Percentiles rank a stretch among this genome's conserved stretches.
These are phyloP conservation scores for Acanthaster planci DNA, from an alignment of 35 echinoderm and acorn worm genomes.

Conservation along the genomic window DNA sequence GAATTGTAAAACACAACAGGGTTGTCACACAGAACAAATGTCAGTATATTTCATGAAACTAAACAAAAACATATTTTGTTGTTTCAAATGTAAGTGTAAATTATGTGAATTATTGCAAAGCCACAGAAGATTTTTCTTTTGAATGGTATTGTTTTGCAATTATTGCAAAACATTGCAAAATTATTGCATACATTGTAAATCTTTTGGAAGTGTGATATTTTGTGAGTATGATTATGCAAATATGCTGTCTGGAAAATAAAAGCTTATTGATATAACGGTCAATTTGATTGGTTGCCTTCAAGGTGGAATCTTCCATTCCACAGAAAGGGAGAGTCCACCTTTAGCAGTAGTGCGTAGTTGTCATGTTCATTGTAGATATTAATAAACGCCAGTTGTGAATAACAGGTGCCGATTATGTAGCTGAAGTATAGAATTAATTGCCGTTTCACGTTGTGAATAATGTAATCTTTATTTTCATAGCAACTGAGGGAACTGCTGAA, in stretches of 20 bases:
- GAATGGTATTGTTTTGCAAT: slow-evolving; percentile 5
- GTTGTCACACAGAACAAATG: slow-evolving; percentile 3
- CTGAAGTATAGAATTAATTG: neutral
- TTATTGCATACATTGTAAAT: slow-evolving; percentile 20
- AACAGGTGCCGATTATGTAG: slow-evolving; percentile 1
- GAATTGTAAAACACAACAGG: no score
- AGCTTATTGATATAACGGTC: neutral
- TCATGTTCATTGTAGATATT: slow-evolving; percentile 20
- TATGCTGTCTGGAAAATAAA: neutral
- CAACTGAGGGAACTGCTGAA: neutral
- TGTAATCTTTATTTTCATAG: slow-evolving; percentile 27
- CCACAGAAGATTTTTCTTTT: neutral
- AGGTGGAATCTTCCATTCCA: slow-evolving; percentile 6
- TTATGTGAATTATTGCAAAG: neutral
- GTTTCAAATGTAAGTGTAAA: slow-evolving; percentile 5
- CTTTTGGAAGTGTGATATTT: slow-evolving; percentile 7
- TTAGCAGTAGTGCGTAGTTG: slow-evolving; percentile 15
- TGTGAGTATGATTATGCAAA: slow-evolving; percentile 26
- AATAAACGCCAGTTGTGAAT: slow-evolving; percentile 21
- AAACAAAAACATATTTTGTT: neutral
- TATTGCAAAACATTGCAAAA: no score
- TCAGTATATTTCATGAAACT: slow-evolving; percentile 14
- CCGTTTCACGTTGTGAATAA: slow-evolving; percentile 27
- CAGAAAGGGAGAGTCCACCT: slow-evolving; percentile 7
- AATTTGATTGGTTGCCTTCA: slow-evolving; percentile 22